These are phyloP conservation scores for Ephialtes manifestator DNA, from an alignment of 2,888 invertebrate genomes.

Conservation along the genomic window DNA sequence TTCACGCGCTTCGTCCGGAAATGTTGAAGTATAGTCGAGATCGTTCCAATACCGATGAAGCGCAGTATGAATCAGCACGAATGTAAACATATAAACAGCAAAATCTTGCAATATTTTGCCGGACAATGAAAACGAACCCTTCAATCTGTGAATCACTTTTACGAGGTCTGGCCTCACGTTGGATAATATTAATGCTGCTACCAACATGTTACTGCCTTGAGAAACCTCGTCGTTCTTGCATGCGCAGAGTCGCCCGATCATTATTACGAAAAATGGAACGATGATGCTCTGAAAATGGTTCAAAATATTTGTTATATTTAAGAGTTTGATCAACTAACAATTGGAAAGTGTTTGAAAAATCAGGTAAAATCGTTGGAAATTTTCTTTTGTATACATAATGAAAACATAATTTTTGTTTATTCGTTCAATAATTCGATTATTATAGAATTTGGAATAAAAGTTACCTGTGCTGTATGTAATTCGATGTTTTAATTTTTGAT, in stretches of 20 bases:
- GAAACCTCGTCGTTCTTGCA: slow-evolving; percentile 59
- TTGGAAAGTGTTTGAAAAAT: not conserved
- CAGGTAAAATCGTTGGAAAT: not conserved
- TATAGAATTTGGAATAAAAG: too few relatives aligned
- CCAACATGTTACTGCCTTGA: slow-evolving; percentile 75
- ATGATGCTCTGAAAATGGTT: slow-evolving; percentile 78
- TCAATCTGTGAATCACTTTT: slow-evolving; percentile 73
- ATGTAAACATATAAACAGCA: slow-evolving; percentile 80
- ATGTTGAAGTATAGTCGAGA: slow-evolving; percentile 41
- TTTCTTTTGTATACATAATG: not conserved
- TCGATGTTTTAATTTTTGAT: too few relatives aligned
- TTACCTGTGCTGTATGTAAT: too few relatives aligned
- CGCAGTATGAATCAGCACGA: slow-evolving; percentile 75
- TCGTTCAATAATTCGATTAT: not conserved
- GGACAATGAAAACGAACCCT: slow-evolving; percentile 70
- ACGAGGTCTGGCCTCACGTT: slow-evolving; percentile 78
- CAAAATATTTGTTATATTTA: slow-evolving; percentile 20
- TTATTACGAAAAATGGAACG: slow-evolving; percentile 77
- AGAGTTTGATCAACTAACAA: not conserved
- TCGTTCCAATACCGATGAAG: slow-evolving; percentile 63
- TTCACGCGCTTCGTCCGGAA: slow-evolving; percentile 42
- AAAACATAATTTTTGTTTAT: not conserved
- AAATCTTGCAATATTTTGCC: slow-evolving; percentile 75
- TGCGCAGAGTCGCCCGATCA: slow-evolving; percentile 74
- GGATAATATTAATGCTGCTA: slow-evolving; percentile 79